These are phyloP conservation scores for Spodoptera littoralis DNA, from an alignment of 2,888 invertebrate genomes.

Conservation along the genomic window DNA sequence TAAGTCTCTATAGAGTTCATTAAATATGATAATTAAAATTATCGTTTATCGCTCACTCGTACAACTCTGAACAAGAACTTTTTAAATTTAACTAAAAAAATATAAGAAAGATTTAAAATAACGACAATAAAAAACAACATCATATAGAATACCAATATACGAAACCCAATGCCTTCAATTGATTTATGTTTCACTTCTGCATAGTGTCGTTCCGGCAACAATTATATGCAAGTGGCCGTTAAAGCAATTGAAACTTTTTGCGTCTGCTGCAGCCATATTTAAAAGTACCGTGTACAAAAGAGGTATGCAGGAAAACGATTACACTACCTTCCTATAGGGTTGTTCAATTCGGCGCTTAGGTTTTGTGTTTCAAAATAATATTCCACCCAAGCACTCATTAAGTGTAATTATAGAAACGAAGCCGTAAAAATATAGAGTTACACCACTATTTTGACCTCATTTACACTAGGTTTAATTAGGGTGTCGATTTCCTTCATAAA, in stretches of 20 bases:
- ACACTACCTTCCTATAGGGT: conserved; percentile 61
- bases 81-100: no score
- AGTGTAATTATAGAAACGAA: no score
- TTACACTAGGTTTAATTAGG: neutral
- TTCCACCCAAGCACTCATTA: neutral
- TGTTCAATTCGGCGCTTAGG: conserved; percentile 22
- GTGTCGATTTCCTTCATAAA: conserved; percentile 1
- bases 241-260: conserved; percentile 77
- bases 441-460: neutral
- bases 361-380: conserved; percentile 5
- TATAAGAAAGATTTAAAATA: no score
- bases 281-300: conserved; percentile 65
- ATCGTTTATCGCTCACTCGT: no score
- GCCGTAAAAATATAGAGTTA: no score
- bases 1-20: no score
- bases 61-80: no score
- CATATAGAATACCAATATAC: no score
- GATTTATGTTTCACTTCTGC: conserved; percentile 45
- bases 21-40: no score
- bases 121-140: no score
- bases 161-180: conserved; percentile 7
- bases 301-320: conserved; percentile 77
- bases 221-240: conserved; percentile 71
- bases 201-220: conserved; percentile 59
- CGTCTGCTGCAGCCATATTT: conserved; percentile 71